Percentiles rank a stretch among this genome's conserved stretches.
Conservation (phyloP, 2,113 vertebrate genomes). For the Petrocephalus zakoni region DNA sequence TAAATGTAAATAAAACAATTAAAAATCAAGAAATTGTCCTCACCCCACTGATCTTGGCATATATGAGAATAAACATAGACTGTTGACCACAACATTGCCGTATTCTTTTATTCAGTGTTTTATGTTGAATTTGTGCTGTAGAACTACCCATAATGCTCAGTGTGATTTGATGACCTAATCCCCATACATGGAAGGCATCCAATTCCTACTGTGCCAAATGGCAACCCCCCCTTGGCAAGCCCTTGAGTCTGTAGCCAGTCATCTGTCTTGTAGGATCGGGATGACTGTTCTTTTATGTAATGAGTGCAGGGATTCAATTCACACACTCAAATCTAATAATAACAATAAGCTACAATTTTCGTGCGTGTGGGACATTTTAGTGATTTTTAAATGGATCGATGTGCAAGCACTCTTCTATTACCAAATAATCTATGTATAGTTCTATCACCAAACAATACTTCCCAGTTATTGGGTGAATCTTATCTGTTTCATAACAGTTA, state of each 20-base stretch:
- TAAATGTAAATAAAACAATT: slow-evolving; percentile 6
- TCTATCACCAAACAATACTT: background rate
- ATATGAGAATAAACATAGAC: background rate
- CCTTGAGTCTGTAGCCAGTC: slow-evolving; percentile 57
- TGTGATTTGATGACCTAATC: slow-evolving; percentile 70
- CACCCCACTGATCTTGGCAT: background rate
- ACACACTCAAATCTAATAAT: slow-evolving; percentile 12
- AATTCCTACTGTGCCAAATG: slow-evolving; percentile 62
- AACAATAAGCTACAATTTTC: background rate
- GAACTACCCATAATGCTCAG: slow-evolving; percentile 72
- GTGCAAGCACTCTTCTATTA: too few species aligned
- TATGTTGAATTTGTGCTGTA: slow-evolving; percentile 4
- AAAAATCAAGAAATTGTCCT: background rate
- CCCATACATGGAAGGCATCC: slow-evolving; percentile 62
- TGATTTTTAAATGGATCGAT: background rate
- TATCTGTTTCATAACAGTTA: background rate
- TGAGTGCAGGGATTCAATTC: slow-evolving; percentile 7
- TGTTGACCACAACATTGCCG: background rate
- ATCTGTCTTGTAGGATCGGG: slow-evolving; percentile 56
- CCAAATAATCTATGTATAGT: too few species aligned
- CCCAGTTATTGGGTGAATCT: background rate
- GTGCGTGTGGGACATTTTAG: background rate
- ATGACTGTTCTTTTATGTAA: slow-evolving; percentile 29
- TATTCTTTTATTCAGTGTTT: background rate
- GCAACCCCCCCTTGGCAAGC: slow-evolving; percentile 54